Conservation (phyloP, 1,140 invertebrate genomes). For the Pseudomyrmex sp. region DNA sequence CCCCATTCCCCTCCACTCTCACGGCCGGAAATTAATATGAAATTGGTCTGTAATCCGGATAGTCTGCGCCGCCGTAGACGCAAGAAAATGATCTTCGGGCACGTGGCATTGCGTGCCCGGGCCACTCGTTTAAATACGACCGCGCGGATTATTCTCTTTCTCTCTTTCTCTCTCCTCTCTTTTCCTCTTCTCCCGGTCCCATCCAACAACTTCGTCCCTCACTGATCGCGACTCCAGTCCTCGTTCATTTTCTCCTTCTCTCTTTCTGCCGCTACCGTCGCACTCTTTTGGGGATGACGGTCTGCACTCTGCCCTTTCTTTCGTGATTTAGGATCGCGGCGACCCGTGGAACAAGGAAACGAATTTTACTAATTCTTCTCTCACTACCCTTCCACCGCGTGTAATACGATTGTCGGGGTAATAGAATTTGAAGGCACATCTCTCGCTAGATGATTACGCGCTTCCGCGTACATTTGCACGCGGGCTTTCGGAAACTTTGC, state of each 20-base stretch:
- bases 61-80: constrained; percentile 70
- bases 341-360: constrained; percentile 1
- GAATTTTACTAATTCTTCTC: constrained; percentile 58
- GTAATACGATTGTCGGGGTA: constrained; percentile 32
- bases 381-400: constrained; percentile 6
- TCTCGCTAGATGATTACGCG: constrained; percentile 11
- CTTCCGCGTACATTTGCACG: constrained; percentile 29
- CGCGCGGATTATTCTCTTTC: constrained; percentile 65
- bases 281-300: neutral
- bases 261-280: neutral
- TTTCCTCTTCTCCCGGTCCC: constrained; percentile 12
- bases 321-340: constrained; percentile 50
- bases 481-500: neutral
- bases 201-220: neutral
- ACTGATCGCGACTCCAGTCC: constrained; percentile 40
- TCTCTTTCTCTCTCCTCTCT: constrained; percentile 1
- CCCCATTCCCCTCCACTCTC: neutral
- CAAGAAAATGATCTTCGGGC: constrained; percentile 72
- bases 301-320: constrained; percentile 5
- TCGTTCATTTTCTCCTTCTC: neutral
- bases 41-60: constrained; percentile 74
- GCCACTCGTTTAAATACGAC: constrained; percentile 74
- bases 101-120: constrained; percentile 72
- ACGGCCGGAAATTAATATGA: constrained; percentile 74
- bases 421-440: constrained; percentile 6